Evolutionary conservation across 2,888 invertebrate species (phyloP).

Genomic region (Gari tellinella): DNA sequence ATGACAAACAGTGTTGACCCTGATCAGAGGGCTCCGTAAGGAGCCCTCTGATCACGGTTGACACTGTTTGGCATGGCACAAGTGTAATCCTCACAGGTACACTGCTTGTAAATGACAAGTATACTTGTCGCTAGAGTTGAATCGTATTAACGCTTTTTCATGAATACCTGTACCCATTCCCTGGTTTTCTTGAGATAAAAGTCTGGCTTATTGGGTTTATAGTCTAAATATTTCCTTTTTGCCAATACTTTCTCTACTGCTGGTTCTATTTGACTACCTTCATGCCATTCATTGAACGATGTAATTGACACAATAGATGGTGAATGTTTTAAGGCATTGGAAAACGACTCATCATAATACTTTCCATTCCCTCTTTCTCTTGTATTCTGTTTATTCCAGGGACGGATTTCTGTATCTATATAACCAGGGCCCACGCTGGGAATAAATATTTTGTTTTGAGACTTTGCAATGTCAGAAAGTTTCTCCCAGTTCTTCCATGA

Average conservation of each 20-base stretch:
- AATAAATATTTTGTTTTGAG: conserved; percentile 85
- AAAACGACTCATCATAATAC: conserved; percentile 89
- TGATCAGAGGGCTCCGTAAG: too few species aligned
- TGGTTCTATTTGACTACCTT: conserved; percentile 91
- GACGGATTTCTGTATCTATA: conserved; percentile 88
- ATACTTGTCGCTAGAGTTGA: too few species aligned
- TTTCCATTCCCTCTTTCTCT: conserved; percentile 86
- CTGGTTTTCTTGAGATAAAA: conserved; percentile 88
- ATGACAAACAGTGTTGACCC: too few species aligned
- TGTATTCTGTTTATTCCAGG: conserved; percentile 87
- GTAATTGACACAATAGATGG: conserved; percentile 88
- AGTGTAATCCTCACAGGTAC: too few species aligned
- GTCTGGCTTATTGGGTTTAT: conserved; percentile 87
- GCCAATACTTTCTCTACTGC: conserved; percentile 84
- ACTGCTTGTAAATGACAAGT: too few species aligned
- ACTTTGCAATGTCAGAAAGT: conserved; percentile 67
- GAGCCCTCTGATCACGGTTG: too few species aligned
- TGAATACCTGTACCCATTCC: conserved; percentile 23
- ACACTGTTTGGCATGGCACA: too few species aligned
- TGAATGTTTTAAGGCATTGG: conserved; percentile 87
- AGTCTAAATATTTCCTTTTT: conserved; percentile 86
- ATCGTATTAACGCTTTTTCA: too few species aligned
- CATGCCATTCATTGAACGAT: conserved; percentile 91
- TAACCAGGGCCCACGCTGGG: conserved; percentile 90
- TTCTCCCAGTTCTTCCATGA: conserved; percentile 84